Evolutionary conservation across 1,140 invertebrate species (phyloP).

Genomic region (Lanistes nyassanus): DNA sequence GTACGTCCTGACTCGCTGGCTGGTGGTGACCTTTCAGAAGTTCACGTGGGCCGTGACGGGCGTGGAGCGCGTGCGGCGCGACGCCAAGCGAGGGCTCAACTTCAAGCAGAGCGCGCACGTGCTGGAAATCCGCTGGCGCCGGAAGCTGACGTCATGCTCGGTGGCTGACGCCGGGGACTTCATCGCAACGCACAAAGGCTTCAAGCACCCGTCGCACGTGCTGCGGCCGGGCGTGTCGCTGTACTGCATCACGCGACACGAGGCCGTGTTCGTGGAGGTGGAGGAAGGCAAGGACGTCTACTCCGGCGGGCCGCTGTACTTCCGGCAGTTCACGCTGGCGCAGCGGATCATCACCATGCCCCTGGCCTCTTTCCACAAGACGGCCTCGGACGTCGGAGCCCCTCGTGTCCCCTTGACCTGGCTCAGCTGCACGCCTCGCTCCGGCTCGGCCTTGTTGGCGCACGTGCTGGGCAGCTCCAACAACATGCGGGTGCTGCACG

Average conservation of each 20-base stretch:
- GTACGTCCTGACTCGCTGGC: constrained; percentile 46
- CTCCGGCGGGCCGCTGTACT: constrained; percentile 36
- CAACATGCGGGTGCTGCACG: constrained; percentile 48
- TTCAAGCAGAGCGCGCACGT: constrained; percentile 62
- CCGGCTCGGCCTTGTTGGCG: constrained; percentile 53
- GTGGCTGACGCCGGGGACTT: constrained; percentile 57
- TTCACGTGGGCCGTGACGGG: constrained; percentile 60
- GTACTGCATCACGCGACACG: constrained; percentile 54
- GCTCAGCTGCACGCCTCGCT: constrained; percentile 54
- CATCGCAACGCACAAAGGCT: constrained; percentile 57
- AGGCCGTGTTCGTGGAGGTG: constrained; percentile 57
- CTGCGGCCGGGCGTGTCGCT: constrained; percentile 57
- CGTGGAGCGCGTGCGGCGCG: constrained; percentile 53
- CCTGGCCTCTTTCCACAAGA: constrained; percentile 57
- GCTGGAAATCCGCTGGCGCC: constrained; percentile 54
- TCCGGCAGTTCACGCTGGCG: constrained; percentile 53
- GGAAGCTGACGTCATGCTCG: constrained; percentile 48
- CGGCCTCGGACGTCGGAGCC: constrained; percentile 57
- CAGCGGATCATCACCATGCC: constrained; percentile 58
- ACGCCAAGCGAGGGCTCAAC: constrained; percentile 53
- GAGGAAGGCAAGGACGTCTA: constrained; percentile 45
- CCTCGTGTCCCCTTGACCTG: constrained; percentile 54
- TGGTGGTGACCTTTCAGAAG: constrained; percentile 56
- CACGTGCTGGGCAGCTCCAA: constrained; percentile 58
- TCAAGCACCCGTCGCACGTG: constrained; percentile 58